A percentile compares a stretch with the other conserved stretches of the same genome.
Evolutionary conservation across 2,113 vertebrate genomes (phyloP).

Genomic region (Lucifuga dentata): DNA sequence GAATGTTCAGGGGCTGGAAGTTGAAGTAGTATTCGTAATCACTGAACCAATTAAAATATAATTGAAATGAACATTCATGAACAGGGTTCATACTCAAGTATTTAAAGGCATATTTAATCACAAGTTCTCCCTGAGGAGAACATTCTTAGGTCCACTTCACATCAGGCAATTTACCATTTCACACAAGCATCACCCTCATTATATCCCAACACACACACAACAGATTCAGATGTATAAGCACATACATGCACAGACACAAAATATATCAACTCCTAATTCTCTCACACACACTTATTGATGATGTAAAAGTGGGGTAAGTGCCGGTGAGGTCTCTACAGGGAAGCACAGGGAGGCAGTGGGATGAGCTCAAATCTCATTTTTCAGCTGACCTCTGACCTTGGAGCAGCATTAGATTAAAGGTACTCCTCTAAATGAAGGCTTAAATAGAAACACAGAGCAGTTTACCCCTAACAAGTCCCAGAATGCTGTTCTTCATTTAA

Average conservation of each 20-base stretch:
- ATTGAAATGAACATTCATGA: constrained; percentile 37
- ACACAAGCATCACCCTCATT: constrained; percentile 26
- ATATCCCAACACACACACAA: constrained; percentile 14
- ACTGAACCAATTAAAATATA: constrained; percentile 40
- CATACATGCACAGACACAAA: constrained; percentile 5
- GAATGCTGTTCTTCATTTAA: not conserved
- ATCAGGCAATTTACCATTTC: constrained; percentile 47
- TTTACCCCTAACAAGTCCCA: not conserved
- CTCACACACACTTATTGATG: constrained; percentile 39
- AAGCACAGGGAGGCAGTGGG: constrained; percentile 23
- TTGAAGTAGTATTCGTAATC: constrained; percentile 31
- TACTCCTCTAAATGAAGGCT: constrained; percentile 22
- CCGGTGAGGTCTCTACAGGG: constrained; percentile 31
- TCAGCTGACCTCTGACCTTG: constrained; percentile 56
- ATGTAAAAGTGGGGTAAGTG: constrained; percentile 54
- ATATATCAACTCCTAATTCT: constrained; percentile 42
- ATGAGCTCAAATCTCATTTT: constrained; percentile 61
- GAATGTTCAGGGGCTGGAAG: constrained; percentile 6
- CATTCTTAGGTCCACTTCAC: constrained; percentile 47
- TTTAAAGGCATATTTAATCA: constrained; percentile 50
- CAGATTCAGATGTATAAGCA: constrained; percentile 44
- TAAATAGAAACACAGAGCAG: constrained; percentile 15
- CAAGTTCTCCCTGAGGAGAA: constrained; percentile 47
- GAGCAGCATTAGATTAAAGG: not conserved
- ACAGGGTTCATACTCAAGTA: constrained; percentile 24